A percentile compares a stretch with the other conserved stretches of the same genome.
Evolutionary conservation across 2,888 invertebrate genomes (phyloP).

Genomic region (Hypercompe scribonia): DNA sequence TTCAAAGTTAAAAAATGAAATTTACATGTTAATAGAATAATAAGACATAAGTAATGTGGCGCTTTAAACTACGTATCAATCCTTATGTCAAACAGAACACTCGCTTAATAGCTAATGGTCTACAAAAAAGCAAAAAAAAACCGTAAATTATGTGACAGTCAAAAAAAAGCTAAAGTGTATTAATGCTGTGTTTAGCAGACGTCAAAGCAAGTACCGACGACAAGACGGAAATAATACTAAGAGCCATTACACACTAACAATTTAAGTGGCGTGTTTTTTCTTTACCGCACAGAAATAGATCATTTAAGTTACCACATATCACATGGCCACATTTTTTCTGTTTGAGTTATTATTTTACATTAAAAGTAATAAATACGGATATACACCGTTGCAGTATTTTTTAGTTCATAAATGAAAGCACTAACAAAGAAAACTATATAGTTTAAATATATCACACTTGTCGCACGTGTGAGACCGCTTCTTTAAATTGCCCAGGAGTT

Average conservation of each 20-base stretch:
- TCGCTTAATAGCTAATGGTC: slow-evolving; percentile 85
- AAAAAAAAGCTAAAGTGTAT: slow-evolving; percentile 81
- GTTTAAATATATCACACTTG: slow-evolving; percentile 31
- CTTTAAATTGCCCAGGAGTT: slow-evolving; percentile 61
- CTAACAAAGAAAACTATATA: slow-evolving; percentile 23
- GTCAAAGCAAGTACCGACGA: slow-evolving; percentile 79
- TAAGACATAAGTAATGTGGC: slow-evolving; percentile 54
- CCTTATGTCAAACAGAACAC: slow-evolving; percentile 71
- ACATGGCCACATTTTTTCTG: slow-evolving; percentile 19
- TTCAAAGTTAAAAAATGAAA: background rate
- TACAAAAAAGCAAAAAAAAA: slow-evolving; percentile 71
- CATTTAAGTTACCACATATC: slow-evolving; percentile 36
- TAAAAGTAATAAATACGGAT: slow-evolving; percentile 27
- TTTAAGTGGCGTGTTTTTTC: slow-evolving; percentile 49
- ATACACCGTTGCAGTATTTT: slow-evolving; percentile 28
- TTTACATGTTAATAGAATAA: slow-evolving; percentile 31
- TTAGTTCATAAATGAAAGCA: slow-evolving; percentile 33
- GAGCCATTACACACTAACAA: slow-evolving; percentile 61
- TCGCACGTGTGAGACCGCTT: slow-evolving; percentile 55
- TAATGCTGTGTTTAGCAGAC: slow-evolving; percentile 84
- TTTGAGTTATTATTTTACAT: slow-evolving; percentile 20
- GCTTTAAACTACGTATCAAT: slow-evolving; percentile 76
- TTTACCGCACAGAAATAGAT: slow-evolving; percentile 42
- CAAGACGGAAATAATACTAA: slow-evolving; percentile 76
- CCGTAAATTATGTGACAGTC: slow-evolving; percentile 83